Evolutionary conservation across 2,113 vertebrate species (phyloP).

Genomic region (Mus musculus): DNA sequence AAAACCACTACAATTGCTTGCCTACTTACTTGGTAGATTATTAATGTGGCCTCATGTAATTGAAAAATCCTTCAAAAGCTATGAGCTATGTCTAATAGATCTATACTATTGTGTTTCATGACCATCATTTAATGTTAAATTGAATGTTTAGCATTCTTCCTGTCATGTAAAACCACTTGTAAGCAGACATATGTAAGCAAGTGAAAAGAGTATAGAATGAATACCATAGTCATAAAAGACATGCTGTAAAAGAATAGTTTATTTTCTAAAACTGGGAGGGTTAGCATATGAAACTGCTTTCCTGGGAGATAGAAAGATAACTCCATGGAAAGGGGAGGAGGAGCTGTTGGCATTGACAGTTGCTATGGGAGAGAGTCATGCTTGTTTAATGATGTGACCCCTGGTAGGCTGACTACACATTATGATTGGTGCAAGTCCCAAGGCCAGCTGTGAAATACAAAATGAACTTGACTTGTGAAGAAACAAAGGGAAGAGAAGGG

Average conservation of each 20-base stretch:
- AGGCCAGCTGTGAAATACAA: background rate
- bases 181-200: background rate
- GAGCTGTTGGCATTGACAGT: background rate
- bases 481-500: too few species aligned
- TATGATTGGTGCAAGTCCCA: background rate
- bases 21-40: background rate
- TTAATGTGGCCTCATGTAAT: background rate
- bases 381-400: background rate
- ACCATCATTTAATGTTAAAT: background rate
- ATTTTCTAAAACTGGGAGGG: conserved; percentile 11
- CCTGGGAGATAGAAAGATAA: background rate
- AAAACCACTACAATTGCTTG: background rate
- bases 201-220: background rate
- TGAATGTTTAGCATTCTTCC: background rate
- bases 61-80: background rate
- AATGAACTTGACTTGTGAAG: background rate
- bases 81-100: too few species aligned
- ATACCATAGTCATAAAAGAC: background rate
- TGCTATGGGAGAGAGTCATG: background rate
- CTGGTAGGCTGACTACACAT: background rate
- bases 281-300: conserved; percentile 22
- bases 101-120: background rate
- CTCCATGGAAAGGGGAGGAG: background rate
- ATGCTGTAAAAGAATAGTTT: background rate
- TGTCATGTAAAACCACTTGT: background rate